Percentiles rank a stretch among this genome's conserved stretches.
phyloP scores from a whole-genome alignment of 2,888 invertebrate species.

The Folsomia manolachei region DNA sequence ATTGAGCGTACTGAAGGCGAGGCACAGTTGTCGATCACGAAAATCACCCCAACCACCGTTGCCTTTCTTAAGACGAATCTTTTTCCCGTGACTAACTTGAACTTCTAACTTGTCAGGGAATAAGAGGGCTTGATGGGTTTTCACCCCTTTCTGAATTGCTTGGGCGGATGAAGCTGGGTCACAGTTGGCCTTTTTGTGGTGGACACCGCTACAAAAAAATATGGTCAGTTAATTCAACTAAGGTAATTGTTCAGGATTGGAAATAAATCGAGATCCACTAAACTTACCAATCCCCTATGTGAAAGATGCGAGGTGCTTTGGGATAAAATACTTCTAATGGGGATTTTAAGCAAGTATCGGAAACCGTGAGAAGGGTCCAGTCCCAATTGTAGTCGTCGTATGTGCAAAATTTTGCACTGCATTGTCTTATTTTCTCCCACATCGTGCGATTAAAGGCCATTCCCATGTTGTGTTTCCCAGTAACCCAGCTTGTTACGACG shows the following conservation, averaged over 20 bases:
- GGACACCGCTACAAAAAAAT: slow-evolving; percentile 74
- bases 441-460: slow-evolving; percentile 88
- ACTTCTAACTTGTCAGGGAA: slow-evolving; percentile 56
- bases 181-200: slow-evolving; percentile 90
- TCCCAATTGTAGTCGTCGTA: slow-evolving; percentile 99
- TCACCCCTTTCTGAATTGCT: slow-evolving; percentile 53
- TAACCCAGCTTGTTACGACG: slow-evolving; percentile 90
- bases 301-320: slow-evolving; percentile 91
- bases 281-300: slow-evolving; percentile 95
- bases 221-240: neutral
- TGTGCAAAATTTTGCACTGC: slow-evolving; percentile 83
- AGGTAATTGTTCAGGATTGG: neutral
- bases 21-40: slow-evolving; percentile 80
- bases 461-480: slow-evolving; percentile 98
- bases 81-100: slow-evolving; percentile 63
- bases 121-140: slow-evolving; percentile 54
- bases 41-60: slow-evolving; percentile 98
- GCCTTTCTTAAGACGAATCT: slow-evolving; percentile 70
- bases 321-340: slow-evolving; percentile 71
- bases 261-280: too few relatives aligned
- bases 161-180: slow-evolving; percentile 67
- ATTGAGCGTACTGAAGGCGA: slow-evolving; percentile 51
- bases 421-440: slow-evolving; percentile 78
- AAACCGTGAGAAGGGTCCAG: slow-evolving; percentile 90
- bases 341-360: slow-evolving; percentile 71